Base-by-base conservation (phyloP, 2,113 vertebrate species). In the Salvelinus sp. region DNA sequence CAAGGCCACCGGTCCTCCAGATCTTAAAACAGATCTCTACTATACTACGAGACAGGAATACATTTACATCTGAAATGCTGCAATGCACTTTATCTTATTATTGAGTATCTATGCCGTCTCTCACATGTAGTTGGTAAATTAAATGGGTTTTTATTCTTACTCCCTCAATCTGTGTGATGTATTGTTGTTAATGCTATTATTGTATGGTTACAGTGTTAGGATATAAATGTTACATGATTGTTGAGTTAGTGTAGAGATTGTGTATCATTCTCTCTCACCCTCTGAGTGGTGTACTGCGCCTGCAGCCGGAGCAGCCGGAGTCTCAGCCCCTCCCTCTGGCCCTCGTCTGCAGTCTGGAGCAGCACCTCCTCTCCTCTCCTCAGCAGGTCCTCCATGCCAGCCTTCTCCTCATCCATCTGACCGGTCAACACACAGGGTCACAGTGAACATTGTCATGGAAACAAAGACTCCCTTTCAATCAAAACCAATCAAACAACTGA, bases 351-450 rank as follows among this genome's bases (percentile, higher is more conserved):
- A 1, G 93, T 91, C 60, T 95, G 93, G 76, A 94, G 95, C 69
- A 98, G 86, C 77, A 96, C 72, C 62, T 94, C 92, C 30, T 97
- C 96, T 72, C 97, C 97, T 91, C 90, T 94, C 84, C 89, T 93
- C 6, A 99, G 84, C 85, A 98, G 85, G 67, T 95, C 94, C 88
- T 99, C 96, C 70, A 98, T 91, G 9, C 90, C 89, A 74, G 94
- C 92, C 88, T 95, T 95, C 81, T 98, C 95, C 83, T 96, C 95
- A 77, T 96, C 95, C 94, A 96, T 44, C 97, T 99, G 87, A 23
- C 20, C 33, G 50, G 50, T 18, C 50, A 18, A 54, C 50, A 54
- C 13, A 54, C 14, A 54, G 50, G 50, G 50, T 16, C 16, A 18
- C 14, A 54, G 16, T 54, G 50, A 54, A 18, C 50, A 14, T 54